Evolutionary conservation across 2,113 vertebrate species (phyloP), one percentile per base, ranked within the genome.

Genomic region (Lates calcarifer): DNA sequence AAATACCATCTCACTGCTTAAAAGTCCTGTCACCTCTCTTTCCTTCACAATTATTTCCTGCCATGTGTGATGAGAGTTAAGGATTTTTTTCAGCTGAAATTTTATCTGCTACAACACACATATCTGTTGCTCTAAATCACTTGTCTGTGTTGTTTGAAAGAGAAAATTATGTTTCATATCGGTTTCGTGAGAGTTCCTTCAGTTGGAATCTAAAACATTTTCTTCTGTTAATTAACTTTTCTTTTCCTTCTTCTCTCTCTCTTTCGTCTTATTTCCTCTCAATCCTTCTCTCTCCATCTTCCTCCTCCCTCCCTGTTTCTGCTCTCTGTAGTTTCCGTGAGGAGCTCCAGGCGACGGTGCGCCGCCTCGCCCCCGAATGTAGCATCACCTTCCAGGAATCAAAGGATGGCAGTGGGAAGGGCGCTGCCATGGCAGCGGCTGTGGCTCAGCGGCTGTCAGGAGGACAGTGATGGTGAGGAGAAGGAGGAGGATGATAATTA

Each of bases 351-450:
- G 58, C 70, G 1, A 94, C 83, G 0, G 94, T 96, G 70, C 60
- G 0, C n/a, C 60, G 81, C 1, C 91, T 98, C 82, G 96, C 96
- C 2, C 96, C 97, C 20, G n/a, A 68, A 0, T 98, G 97, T 45
- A 45, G 37, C 0, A 93, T 98, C 92, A 87, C 86, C 65, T 98
- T 97, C 93, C 47, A 95, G 22, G 86, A 89, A 1, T 97, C 96
- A 0, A 96, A 97, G 79, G 96, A 97, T 0, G 95, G 97, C 57
- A 97, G 96, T 0, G 97, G 97, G 41, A 97, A 96, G 89, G 97
- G 97, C 1, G 96, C 97, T 0, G 97, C 96, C 1, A 94, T 98
- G 6, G 96, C 97, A 67, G 96, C 96, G 0, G 96, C 96, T 0
- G 96, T 97, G 45, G 95, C 95, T 5, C 87, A 92, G 87, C 81